phyloP scores from a whole-genome alignment of 2,113 vertebrate genomes.

The Serilophus lunatus region DNA sequence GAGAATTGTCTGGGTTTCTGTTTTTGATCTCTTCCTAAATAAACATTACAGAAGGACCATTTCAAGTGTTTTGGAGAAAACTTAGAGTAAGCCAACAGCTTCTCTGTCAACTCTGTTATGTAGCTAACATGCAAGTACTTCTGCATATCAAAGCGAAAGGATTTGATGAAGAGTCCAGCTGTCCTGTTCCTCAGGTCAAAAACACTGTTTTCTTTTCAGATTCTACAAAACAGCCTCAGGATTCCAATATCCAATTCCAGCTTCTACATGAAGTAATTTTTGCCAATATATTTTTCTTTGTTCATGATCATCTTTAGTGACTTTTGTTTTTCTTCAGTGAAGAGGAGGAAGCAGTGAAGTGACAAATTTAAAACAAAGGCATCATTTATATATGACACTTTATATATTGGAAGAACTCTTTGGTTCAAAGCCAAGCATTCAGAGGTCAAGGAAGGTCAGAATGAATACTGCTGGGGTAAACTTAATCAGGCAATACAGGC shows the following conservation, averaged over 20 bases:
- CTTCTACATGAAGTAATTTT: not conserved
- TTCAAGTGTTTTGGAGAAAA: not conserved
- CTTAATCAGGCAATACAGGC: not conserved
- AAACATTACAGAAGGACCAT: not conserved
- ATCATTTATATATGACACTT: conserved; percentile 8
- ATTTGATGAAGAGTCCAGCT: not conserved
- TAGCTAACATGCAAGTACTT: not conserved
- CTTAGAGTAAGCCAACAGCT: not conserved
- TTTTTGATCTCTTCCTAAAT: not conserved
- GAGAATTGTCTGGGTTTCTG: not conserved
- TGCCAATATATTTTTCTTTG: not conserved
- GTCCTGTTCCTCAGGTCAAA: not conserved
- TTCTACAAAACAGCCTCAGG: not conserved
- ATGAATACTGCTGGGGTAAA: not conserved
- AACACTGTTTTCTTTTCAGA: not conserved
- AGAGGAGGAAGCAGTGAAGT: not conserved
- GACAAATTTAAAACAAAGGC: conserved; percentile 38
- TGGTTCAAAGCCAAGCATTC: conserved; percentile 27
- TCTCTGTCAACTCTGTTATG: not conserved
- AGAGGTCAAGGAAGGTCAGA: not conserved
- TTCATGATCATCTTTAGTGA: not conserved
- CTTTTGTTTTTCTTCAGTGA: not conserved
- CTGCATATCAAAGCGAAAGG: not conserved
- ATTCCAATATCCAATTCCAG: not conserved
- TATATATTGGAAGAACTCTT: conserved; percentile 9